Percentiles rank a stretch among this genome's conserved stretches.
phyloP scores from a whole-genome alignment of 2,888 invertebrate genomes.

The Quadriops clusia region DNA sequence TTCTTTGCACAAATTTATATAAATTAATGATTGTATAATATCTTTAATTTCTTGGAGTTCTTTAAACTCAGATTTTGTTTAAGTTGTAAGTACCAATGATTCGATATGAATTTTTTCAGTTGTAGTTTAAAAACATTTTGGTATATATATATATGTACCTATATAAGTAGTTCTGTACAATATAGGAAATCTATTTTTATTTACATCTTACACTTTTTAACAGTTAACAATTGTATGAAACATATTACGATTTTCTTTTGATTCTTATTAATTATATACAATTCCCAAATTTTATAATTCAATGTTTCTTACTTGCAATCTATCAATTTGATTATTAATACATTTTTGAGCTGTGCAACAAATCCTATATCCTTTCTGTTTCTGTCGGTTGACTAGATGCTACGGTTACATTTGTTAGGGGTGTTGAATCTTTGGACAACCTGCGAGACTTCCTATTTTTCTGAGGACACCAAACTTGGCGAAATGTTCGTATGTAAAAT shows the following conservation, averaged over 20 bases:
- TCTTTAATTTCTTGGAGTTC: not conserved
- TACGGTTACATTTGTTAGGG: conserved; percentile 48
- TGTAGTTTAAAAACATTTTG: not conserved
- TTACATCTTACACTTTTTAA: too few species aligned
- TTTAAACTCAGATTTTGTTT: conserved; percentile 1
- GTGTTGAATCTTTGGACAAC: conserved; percentile 40
- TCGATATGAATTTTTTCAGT: conserved; percentile 1
- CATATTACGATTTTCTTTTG: too few species aligned
- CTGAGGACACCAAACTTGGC: conserved; percentile 44
- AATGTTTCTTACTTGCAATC: not conserved
- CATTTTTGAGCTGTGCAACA: too few species aligned
- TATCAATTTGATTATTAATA: too few species aligned
- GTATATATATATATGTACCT: conserved; percentile 1
- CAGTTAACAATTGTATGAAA: too few species aligned
- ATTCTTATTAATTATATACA: not conserved
- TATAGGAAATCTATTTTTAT: not conserved
- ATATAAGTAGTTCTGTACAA: not conserved
- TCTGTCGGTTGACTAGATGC: conserved; percentile 49
- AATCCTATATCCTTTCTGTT: conserved; percentile 23
- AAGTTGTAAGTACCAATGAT: not conserved
- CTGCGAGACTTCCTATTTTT: conserved; percentile 17
- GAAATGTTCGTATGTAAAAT: conserved; percentile 54
- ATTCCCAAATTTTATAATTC: not conserved
- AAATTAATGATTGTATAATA: conserved; percentile 1
- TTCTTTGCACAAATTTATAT: not conserved